Base-by-base conservation (phyloP, 2,888 invertebrate genomes). In the Meandrusa payeni region DNA sequence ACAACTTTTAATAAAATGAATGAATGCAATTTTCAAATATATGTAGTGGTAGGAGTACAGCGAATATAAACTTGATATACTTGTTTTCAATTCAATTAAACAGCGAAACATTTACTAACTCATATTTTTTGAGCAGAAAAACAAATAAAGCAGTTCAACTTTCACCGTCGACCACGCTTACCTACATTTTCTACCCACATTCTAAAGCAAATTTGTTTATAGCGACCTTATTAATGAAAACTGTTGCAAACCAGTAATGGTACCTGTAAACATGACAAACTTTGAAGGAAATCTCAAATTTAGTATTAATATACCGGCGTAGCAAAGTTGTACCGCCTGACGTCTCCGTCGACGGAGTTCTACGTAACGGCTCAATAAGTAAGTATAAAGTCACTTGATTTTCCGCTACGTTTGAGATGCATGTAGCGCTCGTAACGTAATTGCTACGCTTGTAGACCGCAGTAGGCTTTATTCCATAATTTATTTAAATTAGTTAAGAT, bases 281-380 rank as follows among this genome's bases (percentile, higher is more conserved):
- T 39, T 44, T 26, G 27, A 38, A 44, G 43, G 43, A 32, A 44
- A 44, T 44, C 43, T 44, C 32, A 33, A 44, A 44, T 44, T 44
- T 23, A 44, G 27, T 33, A 44, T 39, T 39, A 38, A 44, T 44
- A 39, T 44, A 26, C 27, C 33, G 20, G n/a, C 44, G 38, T 15
- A 27, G 38, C 43, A 11, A 44, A 44, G 38, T 44, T 44, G 22
- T 22, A 31, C 24, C 29, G 44, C n/a, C 33, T 39, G 38, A 38
- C 32, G 38, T 44, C 43, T 43, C 24, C 38, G 42, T 24, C 41
- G 24, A 9, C 23, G 26, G 38, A 44, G 38, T 44, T 38, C 38
- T 44, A 44, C 33, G 22, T 27, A 26, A 38, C 43, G 27, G 38
- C 43, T 37, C 43, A 43, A 43, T 37, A 37, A 42, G 33, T 41